Evolutionary conservation across 2,888 invertebrate species (phyloP), one percentile per base, ranked within the genome.

Genomic region (Osedax fenrisi): DNA sequence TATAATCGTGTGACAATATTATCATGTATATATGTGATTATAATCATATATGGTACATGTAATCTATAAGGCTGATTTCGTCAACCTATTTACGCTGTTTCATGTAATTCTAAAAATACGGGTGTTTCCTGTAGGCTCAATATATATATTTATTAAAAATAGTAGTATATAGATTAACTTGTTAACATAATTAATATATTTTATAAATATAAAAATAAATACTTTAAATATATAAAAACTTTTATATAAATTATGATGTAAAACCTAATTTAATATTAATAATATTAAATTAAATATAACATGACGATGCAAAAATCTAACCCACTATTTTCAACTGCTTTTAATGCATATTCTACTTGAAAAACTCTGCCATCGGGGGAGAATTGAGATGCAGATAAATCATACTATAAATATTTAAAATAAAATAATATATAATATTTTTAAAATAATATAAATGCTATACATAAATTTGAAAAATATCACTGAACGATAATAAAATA

Each of bases 301-400:
- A 41, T 41, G 41, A 41, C 41, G 5, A 41, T 10, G 41, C 41
- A 41, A 41, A 41, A 10, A 10, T 41, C 87, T 82, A 84, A 89
- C 89, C 96, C 95, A 83, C 94, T 92, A 83, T 92, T 93, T 86
- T 99, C 98, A 1, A 99, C 97, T 2, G 98, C 98, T 86, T 99
- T 99, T 74, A 91, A 91, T 2, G 98, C 98, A 87, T 99, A 99
- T 87, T 99, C 98, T 1, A 99, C 94, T 89, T 98, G 98, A 86
- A 98, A 98, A 41, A 99, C 97, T 80, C 97, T 88, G 10, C 98
- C 98, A 85, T 98, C 98, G 1, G 98, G 98, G 1, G 97, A 98
- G 86, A 98, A 98, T 88, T 98, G 98, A 62, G 98, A 95, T n/a
- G 98, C 98, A 76, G 97, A 97, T 81, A 99, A 88, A 89, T 99